These are phyloP conservation scores for Pseudorhiza aurosa DNA, from an alignment of 30 jellyfish, hydroid and myxozoan species.

Conservation along the genomic window DNA sequence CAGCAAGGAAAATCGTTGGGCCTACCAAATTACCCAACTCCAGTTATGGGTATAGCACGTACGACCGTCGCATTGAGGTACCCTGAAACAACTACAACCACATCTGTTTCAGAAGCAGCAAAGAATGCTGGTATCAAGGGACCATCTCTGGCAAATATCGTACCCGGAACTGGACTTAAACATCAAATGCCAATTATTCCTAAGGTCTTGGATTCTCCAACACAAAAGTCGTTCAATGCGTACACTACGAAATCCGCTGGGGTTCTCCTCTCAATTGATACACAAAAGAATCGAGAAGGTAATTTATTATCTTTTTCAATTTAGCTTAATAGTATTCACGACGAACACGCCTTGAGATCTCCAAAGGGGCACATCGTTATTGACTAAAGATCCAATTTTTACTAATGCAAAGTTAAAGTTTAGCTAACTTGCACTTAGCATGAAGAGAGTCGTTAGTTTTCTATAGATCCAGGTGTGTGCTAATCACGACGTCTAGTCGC, in stretches of 20 bases:
- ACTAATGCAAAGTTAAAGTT: no score
- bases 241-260: conserved; percentile 1
- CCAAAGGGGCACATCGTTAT: no score
- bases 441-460: no score
- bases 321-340: no score
- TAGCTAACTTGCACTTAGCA: no score
- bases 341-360: no score
- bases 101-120: background rate
- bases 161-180: background rate
- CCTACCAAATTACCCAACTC: background rate
- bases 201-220: conserved; percentile 27
- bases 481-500: no score
- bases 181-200: conserved; percentile 3
- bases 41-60: background rate
- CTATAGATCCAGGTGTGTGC: no score
- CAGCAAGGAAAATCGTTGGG: background rate
- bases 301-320: background rate
- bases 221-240: conserved; percentile 33
- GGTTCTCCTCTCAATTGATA: conserved; percentile 3
- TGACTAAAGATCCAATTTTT: no score
- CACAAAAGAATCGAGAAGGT: conserved; percentile 50
- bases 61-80: conserved; percentile 2
- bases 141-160: conserved; percentile 22
- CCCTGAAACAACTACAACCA: background rate
- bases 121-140: conserved; percentile 2